Base-by-base conservation (phyloP, 2,888 invertebrate species). In the Lasiommata megera region DNA sequence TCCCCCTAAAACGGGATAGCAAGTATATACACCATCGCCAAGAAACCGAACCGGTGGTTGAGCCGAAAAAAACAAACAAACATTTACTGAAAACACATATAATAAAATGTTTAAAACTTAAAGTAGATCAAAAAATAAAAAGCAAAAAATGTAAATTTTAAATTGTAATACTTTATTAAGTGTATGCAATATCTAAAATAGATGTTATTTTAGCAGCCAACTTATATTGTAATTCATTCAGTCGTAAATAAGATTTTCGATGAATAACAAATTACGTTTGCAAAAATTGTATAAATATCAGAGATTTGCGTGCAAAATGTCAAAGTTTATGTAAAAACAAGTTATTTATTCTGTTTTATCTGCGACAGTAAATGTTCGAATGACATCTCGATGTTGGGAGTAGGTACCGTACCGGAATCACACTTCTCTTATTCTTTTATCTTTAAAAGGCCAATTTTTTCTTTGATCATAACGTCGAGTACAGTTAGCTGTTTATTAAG, bases 281-380 rank as follows among this genome's bases (percentile, higher is more conserved):
- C 14, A 48, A 23, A 34, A 48, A 48, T 48, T 48, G 37, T 18
- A 48, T 48, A 48, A 37, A 37, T 48, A 12, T 47, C 47, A 12
- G 6, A 18, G 12, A 48, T 36, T 48, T 23, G 36, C 48, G 48
- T 9, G 14, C 6, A n/a, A 31, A 46, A 46, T 7, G 38, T 23
- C 38, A 38, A 51, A 54, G 53, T 18, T 46, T 16, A 37, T 44
- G 8, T 29, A 37, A 53, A 44, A 38, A 46, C 36, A 54, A 46
- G 54, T 37, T 28, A 54, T 44, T 44, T 46, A 37, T 46, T 44
- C 34, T 43, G 36, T 54, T 54, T 54, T 36, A 54, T 54, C 28
- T 36, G 37, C 54, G 36, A 54, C 36, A 44, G 28, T 54, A 54
- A 54, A 54, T 28, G n/a, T 11, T 37, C 37, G 14, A 16, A 12